These are phyloP conservation scores for Koerneria pararmatus DNA, from an alignment of 2,888 invertebrate genomes.

Conservation along the genomic window DNA sequence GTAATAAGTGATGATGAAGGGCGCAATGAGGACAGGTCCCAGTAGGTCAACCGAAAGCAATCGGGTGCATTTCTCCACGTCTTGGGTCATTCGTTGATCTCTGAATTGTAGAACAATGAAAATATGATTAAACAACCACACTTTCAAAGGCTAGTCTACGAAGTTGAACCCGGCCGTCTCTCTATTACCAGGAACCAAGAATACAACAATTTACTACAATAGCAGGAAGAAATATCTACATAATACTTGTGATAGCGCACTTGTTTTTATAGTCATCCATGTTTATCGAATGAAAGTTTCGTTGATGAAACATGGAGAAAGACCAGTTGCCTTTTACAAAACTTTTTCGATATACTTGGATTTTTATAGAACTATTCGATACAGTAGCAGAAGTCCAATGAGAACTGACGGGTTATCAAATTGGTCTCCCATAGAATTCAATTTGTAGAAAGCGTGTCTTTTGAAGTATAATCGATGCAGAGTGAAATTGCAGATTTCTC, in stretches of 20 bases:
- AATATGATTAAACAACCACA: conserved; percentile 20
- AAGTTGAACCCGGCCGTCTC: too few relatives aligned
- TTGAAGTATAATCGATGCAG: conserved; percentile 65
- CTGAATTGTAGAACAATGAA: conserved; percentile 54
- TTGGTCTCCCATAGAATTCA: conserved; percentile 61
- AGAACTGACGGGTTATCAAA: conserved; percentile 66
- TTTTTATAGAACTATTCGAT: too few relatives aligned
- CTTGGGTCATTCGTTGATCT: conserved; percentile 67
- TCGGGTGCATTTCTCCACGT: conserved; percentile 64
- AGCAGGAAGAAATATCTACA: not conserved
- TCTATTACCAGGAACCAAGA: too few relatives aligned
- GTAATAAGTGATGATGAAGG: conserved; percentile 66
- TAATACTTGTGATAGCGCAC: too few relatives aligned
- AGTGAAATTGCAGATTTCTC: conserved; percentile 62
- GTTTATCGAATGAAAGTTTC: too few relatives aligned
- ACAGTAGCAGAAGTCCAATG: too few relatives aligned
- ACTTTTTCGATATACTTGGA: too few relatives aligned
- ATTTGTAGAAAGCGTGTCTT: conserved; percentile 63
- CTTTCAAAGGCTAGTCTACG: too few relatives aligned
- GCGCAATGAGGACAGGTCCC: conserved; percentile 61
- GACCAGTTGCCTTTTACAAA: too few relatives aligned
- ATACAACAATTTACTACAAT: too few relatives aligned
- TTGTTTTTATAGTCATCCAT: too few relatives aligned
- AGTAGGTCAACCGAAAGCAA: conserved; percentile 62
- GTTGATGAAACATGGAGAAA: too few relatives aligned